Evolutionary conservation across 2,797 vertebrate genomes (phyloP), one percentile per base, ranked within the genome.

Genomic region (Lateolabrax maculatus): DNA sequence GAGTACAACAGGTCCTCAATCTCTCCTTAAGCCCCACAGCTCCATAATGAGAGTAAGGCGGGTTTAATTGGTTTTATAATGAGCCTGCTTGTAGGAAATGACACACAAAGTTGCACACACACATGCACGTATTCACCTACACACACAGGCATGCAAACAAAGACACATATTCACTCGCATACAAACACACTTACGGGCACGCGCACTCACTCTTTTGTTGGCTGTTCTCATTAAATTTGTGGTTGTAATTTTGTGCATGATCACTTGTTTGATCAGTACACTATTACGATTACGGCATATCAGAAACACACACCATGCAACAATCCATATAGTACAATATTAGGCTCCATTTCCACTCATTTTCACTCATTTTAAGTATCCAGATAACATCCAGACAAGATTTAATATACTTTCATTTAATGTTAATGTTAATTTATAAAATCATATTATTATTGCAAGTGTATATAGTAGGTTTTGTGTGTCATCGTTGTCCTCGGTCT

Each of bases 1-100:
- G 91, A 87, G 46, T 55, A 89, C 86, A 84, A 87, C 89, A 87
- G 88, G 91, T 93, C 88, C 89, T 88, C 88, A 83, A 89, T 91
- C 90, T 89, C 84, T 81, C 69, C 81, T 80, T 86, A 89, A 91
- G 86, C 81, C 89, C 75, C 78, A 70, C 81, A 75, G 87, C 90
- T 87, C 79, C 75, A 77, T 91, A 89, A 93, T 92, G 89, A 92
- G 88, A 86, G 67, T 84, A 71, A 91, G 86, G 83, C 69, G 10
- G 76, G 75, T 92, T 92, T 93, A 93, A 93, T 93, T 91, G 87
- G 88, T 92, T 94, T 93, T 92, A 93, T 93, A 93, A 94, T 93
- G 90, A 93, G 87, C 41, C 78, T 81, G 88, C 87, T 87, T 81
- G 77, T 84, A 87, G 73, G 58, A 76, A 81, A 60, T 67, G 46